These are phyloP conservation scores for Melanerpes formicivorus DNA, from an alignment of 2,113 vertebrate genomes.

Conservation along the genomic window DNA sequence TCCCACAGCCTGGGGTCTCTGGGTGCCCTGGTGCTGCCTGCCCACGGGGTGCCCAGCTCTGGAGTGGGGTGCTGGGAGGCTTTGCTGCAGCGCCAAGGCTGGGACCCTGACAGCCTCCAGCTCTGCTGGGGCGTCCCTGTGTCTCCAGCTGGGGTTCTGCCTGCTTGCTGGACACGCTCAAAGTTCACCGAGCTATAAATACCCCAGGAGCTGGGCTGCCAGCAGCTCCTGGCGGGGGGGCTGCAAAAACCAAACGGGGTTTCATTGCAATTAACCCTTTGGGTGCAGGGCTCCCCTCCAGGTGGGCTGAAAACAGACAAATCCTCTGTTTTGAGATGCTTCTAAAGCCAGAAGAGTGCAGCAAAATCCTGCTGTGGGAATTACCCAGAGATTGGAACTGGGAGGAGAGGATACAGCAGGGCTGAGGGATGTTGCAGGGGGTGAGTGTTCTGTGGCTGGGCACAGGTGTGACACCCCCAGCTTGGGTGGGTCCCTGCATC, in stretches of 20 bases:
- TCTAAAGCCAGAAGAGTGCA: constrained; percentile 44
- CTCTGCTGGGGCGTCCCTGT: not conserved
- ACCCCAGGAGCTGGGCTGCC: constrained; percentile 11
- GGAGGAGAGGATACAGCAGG: fast-evolving
- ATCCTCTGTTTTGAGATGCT: not conserved
- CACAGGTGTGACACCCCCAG: not conserved
- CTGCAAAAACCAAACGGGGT: not conserved
- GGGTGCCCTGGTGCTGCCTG: not conserved
- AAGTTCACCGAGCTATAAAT: constrained; percentile 71
- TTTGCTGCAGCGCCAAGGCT: not conserved
- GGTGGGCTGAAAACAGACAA: fast-evolving
- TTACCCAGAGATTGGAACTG: fast-evolving
- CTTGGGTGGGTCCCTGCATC: fast-evolving
- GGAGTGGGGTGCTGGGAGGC: fast-evolving
- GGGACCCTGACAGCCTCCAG: not conserved
- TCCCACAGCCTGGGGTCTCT: not conserved
- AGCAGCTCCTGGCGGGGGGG: not conserved
- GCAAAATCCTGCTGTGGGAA: constrained; percentile 12
- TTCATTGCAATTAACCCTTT: constrained; percentile 40
- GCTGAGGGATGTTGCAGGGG: not conserved
- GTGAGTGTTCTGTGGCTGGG: not conserved
- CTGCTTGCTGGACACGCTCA: constrained; percentile 10
- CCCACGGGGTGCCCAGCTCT: not conserved
- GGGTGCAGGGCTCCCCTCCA: not conserved
- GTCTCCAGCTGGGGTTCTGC: not conserved